phyloP scores from a whole-genome alignment of 2,113 vertebrate species.

The Hystrix brachyura region DNA sequence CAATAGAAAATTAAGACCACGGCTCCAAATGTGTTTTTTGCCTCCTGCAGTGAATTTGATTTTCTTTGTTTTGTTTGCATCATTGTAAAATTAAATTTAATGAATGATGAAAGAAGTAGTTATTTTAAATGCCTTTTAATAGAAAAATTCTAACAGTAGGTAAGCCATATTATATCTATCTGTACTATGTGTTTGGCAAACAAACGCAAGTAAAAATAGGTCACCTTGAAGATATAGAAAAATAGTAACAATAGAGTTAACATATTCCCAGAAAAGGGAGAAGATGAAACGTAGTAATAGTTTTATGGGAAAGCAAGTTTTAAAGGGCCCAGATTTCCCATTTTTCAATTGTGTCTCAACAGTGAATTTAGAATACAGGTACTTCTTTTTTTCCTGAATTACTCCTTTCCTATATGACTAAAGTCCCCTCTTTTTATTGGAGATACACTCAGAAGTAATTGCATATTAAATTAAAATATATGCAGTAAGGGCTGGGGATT shows the following conservation, averaged over 20 bases:
- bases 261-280: background rate
- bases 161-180: background rate
- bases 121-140: conserved; percentile 2
- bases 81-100: conserved; percentile 47
- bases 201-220: background rate
- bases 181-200: background rate
- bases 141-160: background rate
- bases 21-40: conserved; percentile 20
- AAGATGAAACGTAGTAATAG: background rate
- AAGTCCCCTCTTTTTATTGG: background rate
- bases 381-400: background rate
- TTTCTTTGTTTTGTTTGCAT: conserved; percentile 47
- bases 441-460: background rate
- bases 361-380: background rate
- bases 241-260: background rate
- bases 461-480: conserved; percentile 7
- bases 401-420: background rate
- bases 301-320: background rate
- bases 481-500: fast-evolving
- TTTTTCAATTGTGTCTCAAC: background rate
- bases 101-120: conserved; percentile 1
- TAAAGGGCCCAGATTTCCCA: background rate
- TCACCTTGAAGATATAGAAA: background rate
- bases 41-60: background rate
- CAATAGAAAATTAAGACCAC: conserved; percentile 59